These are phyloP conservation scores for Tinea pellionella DNA, from an alignment of 2,888 invertebrate species.

Conservation along the genomic window DNA sequence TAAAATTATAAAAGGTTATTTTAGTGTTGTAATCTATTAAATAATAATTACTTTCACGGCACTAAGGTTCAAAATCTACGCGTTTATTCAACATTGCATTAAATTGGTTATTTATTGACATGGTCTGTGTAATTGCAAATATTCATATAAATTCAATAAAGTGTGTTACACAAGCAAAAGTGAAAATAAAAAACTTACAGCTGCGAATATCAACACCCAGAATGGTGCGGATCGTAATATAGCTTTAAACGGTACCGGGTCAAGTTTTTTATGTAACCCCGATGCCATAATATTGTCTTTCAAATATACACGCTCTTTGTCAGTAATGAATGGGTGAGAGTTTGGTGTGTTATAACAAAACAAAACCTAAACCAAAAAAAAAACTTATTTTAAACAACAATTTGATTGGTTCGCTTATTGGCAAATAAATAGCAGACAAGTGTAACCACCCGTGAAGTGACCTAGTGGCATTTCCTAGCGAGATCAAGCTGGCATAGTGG, in stretches of 20 bases:
- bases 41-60: no score
- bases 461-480: no score
- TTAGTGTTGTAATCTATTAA: no score
- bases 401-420: no score
- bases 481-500: no score
- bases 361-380: conserved; percentile 31
- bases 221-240: conserved; percentile 74
- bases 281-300: conserved; percentile 64
- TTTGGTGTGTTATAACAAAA: conserved; percentile 63
- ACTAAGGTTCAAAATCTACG: no score
- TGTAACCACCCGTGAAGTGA: no score
- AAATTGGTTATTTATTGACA: not conserved
- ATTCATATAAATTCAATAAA: not conserved
- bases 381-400: not conserved
- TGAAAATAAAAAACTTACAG: not conserved
- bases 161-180: not conserved
- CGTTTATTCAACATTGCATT: no score
- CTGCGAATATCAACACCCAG: conserved; percentile 78
- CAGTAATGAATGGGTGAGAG: conserved; percentile 63
- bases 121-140: not conserved
- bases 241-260: conserved; percentile 75
- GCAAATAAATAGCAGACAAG: no score
- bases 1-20: no score
- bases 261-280: conserved; percentile 62
- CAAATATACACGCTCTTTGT: conserved; percentile 55